phyloP scores from a whole-genome alignment of 2,888 invertebrate genomes.

The Hirtodrosophila cameraria region DNA sequence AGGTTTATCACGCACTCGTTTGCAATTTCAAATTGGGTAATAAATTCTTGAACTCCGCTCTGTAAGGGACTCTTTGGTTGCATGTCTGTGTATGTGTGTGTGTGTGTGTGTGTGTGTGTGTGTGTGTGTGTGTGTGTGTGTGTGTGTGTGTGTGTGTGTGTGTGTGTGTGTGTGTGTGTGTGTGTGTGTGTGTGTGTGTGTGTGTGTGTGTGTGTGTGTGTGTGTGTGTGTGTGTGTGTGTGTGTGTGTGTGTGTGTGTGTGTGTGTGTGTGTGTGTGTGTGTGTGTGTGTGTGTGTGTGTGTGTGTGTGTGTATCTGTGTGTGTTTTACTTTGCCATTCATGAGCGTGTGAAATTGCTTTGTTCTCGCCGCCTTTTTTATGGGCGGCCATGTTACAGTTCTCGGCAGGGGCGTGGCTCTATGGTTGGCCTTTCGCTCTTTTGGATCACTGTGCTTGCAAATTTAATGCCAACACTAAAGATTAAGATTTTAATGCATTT shows the following conservation, averaged over 20 bases:
- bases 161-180: constrained; percentile 2
- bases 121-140: constrained; percentile 15
- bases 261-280: background rate
- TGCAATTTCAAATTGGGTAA: constrained; percentile 81
- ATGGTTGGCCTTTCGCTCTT: constrained; percentile 16
- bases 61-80: constrained; percentile 15
- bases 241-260: constrained; percentile 15
- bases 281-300: background rate
- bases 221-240: constrained; percentile 2
- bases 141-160: constrained; percentile 3
- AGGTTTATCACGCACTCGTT: constrained; percentile 80
- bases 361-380: constrained; percentile 59
- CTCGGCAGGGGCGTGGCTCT: constrained; percentile 27
- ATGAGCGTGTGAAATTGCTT: constrained; percentile 71
- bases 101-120: constrained; percentile 2
- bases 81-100: background rate
- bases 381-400: constrained; percentile 33
- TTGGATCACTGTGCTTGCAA: constrained; percentile 32
- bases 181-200: constrained; percentile 15
- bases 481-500: constrained; percentile 73
- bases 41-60: constrained; percentile 71
- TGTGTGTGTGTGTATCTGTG: constrained; percentile 17
- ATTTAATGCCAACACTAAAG: constrained; percentile 77
- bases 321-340: constrained; percentile 40
- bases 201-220: background rate